Evolutionary conservation across 2,888 invertebrate genomes (phyloP).

Genomic region (Polydrusus pterygomalis): DNA sequence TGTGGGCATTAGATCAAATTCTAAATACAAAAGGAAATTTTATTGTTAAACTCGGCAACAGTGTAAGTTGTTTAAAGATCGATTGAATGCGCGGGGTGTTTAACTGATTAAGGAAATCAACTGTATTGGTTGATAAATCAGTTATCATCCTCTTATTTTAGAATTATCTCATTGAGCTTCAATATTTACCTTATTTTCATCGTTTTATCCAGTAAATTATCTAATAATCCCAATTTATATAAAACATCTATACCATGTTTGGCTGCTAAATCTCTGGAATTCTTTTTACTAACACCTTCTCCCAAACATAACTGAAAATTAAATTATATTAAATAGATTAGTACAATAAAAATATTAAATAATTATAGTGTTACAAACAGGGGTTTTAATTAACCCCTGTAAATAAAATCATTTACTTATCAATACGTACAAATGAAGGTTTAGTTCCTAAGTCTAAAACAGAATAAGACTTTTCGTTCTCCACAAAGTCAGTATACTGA

Average conservation of each 20-base stretch:
- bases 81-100: conserved; percentile 9
- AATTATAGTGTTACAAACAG: too few species aligned
- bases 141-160: background rate
- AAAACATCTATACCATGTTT: conserved; percentile 61
- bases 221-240: conserved; percentile 57
- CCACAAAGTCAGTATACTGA: conserved; percentile 58
- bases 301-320: conserved; percentile 63
- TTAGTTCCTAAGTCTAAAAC: conserved; percentile 61
- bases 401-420: too few species aligned
- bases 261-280: conserved; percentile 61
- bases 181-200: conserved; percentile 26
- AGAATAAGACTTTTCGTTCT: conserved; percentile 57
- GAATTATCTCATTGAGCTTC: background rate
- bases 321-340: conserved; percentile 22
- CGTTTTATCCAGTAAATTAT: conserved; percentile 47
- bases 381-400: too few species aligned
- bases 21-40: background rate
- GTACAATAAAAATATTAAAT: too few species aligned
- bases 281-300: conserved; percentile 57
- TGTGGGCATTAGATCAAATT: too few species aligned
- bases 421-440: conserved; percentile 62
- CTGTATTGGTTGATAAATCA: background rate
- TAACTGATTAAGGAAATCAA: background rate
- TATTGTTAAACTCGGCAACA: background rate
- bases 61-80: background rate